Percentiles rank a stretch among this genome's conserved stretches.
These are phyloP conservation scores for Protonibea diacanthus DNA, from an alignment of 2,797 vertebrate genomes.

Conservation along the genomic window DNA sequence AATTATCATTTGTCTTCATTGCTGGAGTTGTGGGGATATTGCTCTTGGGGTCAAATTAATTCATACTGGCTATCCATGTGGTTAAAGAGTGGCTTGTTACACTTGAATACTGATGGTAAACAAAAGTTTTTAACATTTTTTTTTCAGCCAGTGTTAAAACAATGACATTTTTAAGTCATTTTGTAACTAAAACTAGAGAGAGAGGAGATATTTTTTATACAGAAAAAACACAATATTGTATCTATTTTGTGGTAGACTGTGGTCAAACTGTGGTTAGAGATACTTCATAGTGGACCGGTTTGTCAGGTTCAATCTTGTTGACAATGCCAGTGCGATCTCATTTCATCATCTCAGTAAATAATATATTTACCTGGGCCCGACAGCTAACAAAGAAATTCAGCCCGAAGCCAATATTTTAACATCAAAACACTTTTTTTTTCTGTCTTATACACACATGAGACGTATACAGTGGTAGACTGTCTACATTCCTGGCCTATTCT, in stretches of 20 bases:
- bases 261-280: neutral
- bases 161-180: slow-evolving; percentile 14
- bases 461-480: neutral
- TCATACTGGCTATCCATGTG: slow-evolving; percentile 55
- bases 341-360: slow-evolving; percentile 52
- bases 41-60: slow-evolving; percentile 68
- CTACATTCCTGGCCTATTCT: neutral
- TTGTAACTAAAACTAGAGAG: neutral
- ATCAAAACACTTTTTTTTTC: slow-evolving; percentile 25
- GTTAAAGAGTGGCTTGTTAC: slow-evolving; percentile 36
- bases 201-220: no score
- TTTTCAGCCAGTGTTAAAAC: neutral
- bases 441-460: neutral
- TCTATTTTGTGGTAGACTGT: neutral
- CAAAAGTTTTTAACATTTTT: slow-evolving; percentile 6
- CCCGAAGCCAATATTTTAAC: slow-evolving; percentile 10
- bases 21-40: slow-evolving; percentile 57
- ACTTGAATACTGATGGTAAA: slow-evolving; percentile 48
- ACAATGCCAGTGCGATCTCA: slow-evolving; percentile 1
- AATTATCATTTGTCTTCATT: slow-evolving; percentile 78
- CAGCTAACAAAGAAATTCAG: slow-evolving; percentile 10
- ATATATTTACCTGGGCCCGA: slow-evolving; percentile 28
- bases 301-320: slow-evolving; percentile 35
- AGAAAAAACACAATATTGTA: neutral
- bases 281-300: neutral